Conservation (phyloP, 2,113 vertebrate genomes). For the Solenodon paradoxus region DNA sequence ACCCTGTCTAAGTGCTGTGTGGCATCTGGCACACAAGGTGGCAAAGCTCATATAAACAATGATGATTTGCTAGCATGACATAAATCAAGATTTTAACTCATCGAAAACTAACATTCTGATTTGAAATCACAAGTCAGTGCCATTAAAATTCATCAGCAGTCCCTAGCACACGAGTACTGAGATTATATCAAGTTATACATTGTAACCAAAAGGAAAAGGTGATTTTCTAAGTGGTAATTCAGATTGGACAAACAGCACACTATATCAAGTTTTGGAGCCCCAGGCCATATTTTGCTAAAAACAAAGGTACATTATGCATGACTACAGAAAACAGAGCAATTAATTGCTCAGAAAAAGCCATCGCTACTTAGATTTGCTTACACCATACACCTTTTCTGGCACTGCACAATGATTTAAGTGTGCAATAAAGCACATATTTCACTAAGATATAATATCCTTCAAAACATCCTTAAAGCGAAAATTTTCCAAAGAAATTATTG, state of each 20-base stretch:
- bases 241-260: conserved; percentile 30
- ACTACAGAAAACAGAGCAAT: conserved; percentile 58
- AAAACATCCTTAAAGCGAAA: conserved; percentile 59
- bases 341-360: conserved; percentile 65
- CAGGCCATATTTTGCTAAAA: neutral
- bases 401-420: conserved; percentile 54
- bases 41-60: conserved; percentile 37
- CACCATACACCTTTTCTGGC: neutral
- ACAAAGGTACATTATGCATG: conserved; percentile 59
- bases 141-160: conserved; percentile 29
- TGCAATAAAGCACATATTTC: conserved; percentile 56
- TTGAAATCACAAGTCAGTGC: conserved; percentile 48
- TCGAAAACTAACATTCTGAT: conserved; percentile 22
- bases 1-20: neutral
- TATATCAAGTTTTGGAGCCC: neutral
- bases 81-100: conserved; percentile 25
- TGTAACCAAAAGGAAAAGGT: neutral
- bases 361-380: conserved; percentile 46
- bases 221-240: conserved; percentile 12
- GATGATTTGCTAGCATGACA: conserved; percentile 61
- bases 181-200: neutral
- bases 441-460: conserved; percentile 61
- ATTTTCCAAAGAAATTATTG: conserved; percentile 64
- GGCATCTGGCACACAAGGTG: conserved; percentile 58
- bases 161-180: neutral